Percentiles rank a stretch among this genome's conserved stretches.
These are phyloP conservation scores for Daphoenositta chrysoptera DNA, from an alignment of 2,113 vertebrate species.

Conservation along the genomic window DNA sequence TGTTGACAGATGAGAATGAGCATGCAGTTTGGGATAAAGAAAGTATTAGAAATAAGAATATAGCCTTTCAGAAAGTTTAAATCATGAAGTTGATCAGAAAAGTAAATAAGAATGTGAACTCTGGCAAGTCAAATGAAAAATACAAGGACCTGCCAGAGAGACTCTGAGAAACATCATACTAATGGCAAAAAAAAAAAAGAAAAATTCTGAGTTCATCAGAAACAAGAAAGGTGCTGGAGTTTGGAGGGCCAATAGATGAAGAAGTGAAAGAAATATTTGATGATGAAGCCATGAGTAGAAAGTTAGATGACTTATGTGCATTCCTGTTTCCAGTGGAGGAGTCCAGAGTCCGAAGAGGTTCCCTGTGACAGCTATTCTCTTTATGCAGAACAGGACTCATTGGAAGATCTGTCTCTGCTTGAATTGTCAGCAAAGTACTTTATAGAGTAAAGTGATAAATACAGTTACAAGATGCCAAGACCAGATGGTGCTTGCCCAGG, in stretches of 20 bases:
- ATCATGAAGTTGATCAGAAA: conserved; percentile 1
- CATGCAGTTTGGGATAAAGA: conserved; percentile 8
- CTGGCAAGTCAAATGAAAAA: conserved; percentile 8
- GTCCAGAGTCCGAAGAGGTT: background rate
- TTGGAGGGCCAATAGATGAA: background rate
- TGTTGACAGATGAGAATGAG: conserved; percentile 49
- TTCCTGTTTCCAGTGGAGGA: background rate
- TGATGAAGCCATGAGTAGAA: background rate
- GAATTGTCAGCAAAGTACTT: background rate
- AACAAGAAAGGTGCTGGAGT: background rate
- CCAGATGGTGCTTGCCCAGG: conserved; percentile 13
- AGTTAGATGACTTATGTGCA: background rate
- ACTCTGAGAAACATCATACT: background rate
- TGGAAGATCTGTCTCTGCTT: background rate
- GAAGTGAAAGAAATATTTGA: background rate
- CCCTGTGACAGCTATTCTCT: background rate
- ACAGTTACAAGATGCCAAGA: background rate
- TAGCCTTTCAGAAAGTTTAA: conserved; percentile 26
- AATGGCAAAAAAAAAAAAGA: background rate
- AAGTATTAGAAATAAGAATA: conserved; percentile 19
- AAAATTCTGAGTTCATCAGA: background rate
- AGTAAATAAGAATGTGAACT: background rate
- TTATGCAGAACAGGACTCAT: background rate
- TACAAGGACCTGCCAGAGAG: background rate
- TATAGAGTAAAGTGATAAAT: conserved; percentile 5